phyloP scores from a whole-genome alignment of 2,797 vertebrate species.

The Myripristis murdjan region DNA sequence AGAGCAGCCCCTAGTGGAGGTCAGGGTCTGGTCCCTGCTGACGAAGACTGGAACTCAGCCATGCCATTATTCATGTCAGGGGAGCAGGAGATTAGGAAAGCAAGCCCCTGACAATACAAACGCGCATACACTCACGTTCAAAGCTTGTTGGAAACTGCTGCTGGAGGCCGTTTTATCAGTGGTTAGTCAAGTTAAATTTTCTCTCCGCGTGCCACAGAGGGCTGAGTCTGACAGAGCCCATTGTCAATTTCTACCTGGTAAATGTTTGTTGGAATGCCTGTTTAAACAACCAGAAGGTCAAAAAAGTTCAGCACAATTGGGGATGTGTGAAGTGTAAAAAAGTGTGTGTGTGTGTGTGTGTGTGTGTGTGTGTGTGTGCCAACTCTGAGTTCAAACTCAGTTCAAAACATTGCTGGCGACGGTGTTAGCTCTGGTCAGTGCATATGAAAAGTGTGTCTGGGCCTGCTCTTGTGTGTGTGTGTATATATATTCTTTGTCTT shows the following conservation, averaged over 20 bases:
- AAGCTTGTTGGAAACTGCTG: not conserved
- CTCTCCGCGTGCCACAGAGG: not conserved
- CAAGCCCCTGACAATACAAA: not conserved
- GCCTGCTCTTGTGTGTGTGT: not conserved
- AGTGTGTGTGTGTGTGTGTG: slow-evolving; percentile 10
- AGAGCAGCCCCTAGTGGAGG: slow-evolving; percentile 12
- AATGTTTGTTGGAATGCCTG: not conserved
- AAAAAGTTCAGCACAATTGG: not conserved
- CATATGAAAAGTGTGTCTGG: not conserved
- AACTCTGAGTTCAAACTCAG: slow-evolving; percentile 32
- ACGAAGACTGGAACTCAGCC: slow-evolving; percentile 5
- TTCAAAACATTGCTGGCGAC: slow-evolving; percentile 16
- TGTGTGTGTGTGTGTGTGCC: not conserved
- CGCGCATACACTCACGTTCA: not conserved
- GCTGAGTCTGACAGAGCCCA: no score
- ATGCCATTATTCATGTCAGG: not conserved
- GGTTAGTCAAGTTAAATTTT: not conserved
- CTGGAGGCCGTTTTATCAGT: not conserved
- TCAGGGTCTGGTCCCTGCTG: slow-evolving; percentile 1
- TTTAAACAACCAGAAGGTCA: not conserved
- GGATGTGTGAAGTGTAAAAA: slow-evolving; percentile 8
- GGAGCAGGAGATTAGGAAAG: not conserved
- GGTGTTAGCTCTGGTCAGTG: not conserved
- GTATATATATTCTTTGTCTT: slow-evolving; percentile 17
- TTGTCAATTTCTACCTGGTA: not conserved